Conservation (phyloP, 2,888 invertebrate genomes). For the Crepidodera aurea region DNA sequence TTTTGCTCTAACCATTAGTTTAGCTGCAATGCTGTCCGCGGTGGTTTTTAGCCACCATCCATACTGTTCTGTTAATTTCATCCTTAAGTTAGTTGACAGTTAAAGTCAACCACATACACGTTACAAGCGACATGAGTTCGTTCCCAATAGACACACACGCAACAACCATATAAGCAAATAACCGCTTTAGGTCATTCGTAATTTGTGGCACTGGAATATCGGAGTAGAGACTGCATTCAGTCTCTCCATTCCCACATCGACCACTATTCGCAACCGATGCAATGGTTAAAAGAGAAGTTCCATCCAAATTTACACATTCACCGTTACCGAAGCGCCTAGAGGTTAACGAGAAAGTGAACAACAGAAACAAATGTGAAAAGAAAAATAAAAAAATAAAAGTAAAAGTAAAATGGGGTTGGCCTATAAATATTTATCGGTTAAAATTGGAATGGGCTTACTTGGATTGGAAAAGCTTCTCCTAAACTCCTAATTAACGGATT, state of each 20-base stretch:
- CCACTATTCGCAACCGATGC: not conserved
- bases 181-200: not conserved
- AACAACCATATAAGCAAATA: conserved; percentile 3
- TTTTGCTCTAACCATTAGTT: no score
- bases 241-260: not conserved
- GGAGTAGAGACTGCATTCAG: not conserved
- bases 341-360: not conserved
- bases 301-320: not conserved
- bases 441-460: no score
- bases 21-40: no score
- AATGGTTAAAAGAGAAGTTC: not conserved
- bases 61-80: not conserved
- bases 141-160: not conserved
- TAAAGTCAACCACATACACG: not conserved
- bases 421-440: no score
- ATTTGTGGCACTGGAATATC: not conserved
- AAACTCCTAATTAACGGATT: no score
- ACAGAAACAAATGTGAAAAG: no score
- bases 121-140: not conserved
- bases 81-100: not conserved
- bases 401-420: no score
- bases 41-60: not conserved
- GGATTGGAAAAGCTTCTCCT: no score
- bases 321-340: not conserved
- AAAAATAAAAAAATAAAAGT: no score